These are phyloP conservation scores for Nomia melanderi DNA, from an alignment of 1,140 invertebrate genomes.

Conservation along the genomic window DNA sequence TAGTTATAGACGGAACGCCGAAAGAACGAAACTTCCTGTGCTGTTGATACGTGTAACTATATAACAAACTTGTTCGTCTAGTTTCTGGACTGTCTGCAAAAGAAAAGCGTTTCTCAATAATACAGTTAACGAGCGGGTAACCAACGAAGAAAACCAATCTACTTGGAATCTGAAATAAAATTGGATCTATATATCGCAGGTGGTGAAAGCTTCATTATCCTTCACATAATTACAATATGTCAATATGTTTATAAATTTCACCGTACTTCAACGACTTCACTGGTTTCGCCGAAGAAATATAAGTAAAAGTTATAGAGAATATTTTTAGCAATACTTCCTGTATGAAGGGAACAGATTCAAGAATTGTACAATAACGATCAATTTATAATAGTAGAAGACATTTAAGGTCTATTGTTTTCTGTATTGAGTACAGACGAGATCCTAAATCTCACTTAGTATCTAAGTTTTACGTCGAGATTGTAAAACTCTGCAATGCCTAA, in stretches of 20 bases:
- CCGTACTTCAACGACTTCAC: too few species aligned
- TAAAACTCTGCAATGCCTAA: too few species aligned
- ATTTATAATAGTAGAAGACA: too few species aligned
- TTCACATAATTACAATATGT: background rate
- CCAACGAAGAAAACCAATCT: background rate
- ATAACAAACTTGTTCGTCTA: background rate
- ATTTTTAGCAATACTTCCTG: too few species aligned
- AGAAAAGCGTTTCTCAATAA: background rate
- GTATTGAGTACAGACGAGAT: too few species aligned
- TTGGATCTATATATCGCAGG: background rate
- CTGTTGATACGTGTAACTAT: background rate
- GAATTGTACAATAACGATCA: too few species aligned
- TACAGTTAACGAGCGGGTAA: background rate
- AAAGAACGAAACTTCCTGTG: slow-evolving; percentile 1
- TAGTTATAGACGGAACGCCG: background rate
- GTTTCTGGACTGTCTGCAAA: background rate
- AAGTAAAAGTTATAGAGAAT: too few species aligned
- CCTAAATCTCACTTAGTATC: too few species aligned
- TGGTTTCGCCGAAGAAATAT: too few species aligned
- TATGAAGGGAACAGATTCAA: too few species aligned
- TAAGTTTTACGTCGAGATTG: too few species aligned
- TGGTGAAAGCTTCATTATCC: background rate
- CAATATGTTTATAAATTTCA: background rate
- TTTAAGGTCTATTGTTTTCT: too few species aligned
- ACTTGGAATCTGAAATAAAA: background rate